Conservation (phyloP, 2,888 invertebrate genomes). For the Caenorhabditis sp. region DNA sequence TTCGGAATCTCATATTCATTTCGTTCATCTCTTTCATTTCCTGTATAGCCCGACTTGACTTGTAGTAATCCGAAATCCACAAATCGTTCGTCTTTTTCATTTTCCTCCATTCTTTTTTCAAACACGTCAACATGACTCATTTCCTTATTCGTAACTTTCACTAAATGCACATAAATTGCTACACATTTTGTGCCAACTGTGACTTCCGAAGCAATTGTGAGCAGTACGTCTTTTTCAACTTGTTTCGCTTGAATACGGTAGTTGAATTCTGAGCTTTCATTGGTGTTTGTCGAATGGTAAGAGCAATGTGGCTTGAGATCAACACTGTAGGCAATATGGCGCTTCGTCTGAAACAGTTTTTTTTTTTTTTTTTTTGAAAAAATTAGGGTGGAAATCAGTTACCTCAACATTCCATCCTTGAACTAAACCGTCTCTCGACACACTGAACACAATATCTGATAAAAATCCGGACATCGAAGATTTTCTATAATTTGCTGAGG, state of each 20-base stretch:
- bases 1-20: not conserved
- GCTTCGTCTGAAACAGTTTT: constrained; percentile 9
- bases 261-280: not conserved
- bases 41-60: not conserved
- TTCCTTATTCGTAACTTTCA: constrained; percentile 22
- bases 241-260: constrained; percentile 29
- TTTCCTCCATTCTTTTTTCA: constrained; percentile 10
- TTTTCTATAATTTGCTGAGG: constrained; percentile 2
- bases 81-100: constrained; percentile 30
- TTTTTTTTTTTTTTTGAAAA: too few species aligned
- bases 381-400: too few species aligned
- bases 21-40: not conserved
- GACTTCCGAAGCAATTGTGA: constrained; percentile 19
- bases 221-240: constrained; percentile 19
- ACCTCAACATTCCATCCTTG: constrained; percentile 40
- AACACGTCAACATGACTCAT: constrained; percentile 21
- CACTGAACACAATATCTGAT: constrained; percentile 30
- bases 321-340: constrained; percentile 13
- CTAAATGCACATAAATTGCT: constrained; percentile 18
- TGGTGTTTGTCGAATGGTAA: not conserved
- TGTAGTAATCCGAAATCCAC: constrained; percentile 27
- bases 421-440: constrained; percentile 40
- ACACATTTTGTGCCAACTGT: constrained; percentile 9
- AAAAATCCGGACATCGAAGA: not conserved
- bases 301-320: constrained; percentile 10